Evolutionary conservation across 2,797 vertebrate genomes (phyloP), one percentile per base, ranked within the genome.

Genomic region (Acestrorhynchus altus): DNA sequence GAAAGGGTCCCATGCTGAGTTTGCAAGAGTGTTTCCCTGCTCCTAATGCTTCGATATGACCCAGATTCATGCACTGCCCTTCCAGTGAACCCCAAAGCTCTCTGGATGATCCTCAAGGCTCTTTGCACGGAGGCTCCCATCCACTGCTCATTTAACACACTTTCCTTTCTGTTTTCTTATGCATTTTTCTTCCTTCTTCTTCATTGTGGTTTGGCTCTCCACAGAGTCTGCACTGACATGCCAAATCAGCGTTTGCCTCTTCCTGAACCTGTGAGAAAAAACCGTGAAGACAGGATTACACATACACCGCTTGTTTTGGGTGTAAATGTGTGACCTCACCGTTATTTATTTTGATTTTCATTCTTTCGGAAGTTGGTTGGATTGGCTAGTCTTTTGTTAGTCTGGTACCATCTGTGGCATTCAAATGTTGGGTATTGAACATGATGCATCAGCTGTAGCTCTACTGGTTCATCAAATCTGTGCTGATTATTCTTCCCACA

Each of bases 41-140:
- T 77, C 44, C 26, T 54, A 63, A 68, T 44, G 52, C 26, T 24
- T 42, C 8, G 24, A n/a, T 68, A 15, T 88, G 88, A 90, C 86
- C 89, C 77, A 84, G 35, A 64, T 84, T 84, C 90, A 79, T 78
- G 69, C 86, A 77, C 40, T 88, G 85, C 76, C 87, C 89, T 78
- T 44, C 49, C 8, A 13, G 0, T 90, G 88, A 92, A 89, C 88
- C 78, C 68, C 77, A 68, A 80, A 83, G 80, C 40, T 83, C 83
- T 31, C 84, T 81, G 87, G 83, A 81, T 88, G 88, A 80, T 79
- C 60, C 65, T 57, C 20, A 51, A 39, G 64, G 54, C 74, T 66
- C 49, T 57, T 71, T 61, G 8, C 49, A 56, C 16, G n/a, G 1
- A 57, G 73, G 61, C 47, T 81, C 44, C 52, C 79, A 83, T 83